phyloP scores from a whole-genome alignment of 2,888 invertebrate species.

The Crepidodera aurea region DNA sequence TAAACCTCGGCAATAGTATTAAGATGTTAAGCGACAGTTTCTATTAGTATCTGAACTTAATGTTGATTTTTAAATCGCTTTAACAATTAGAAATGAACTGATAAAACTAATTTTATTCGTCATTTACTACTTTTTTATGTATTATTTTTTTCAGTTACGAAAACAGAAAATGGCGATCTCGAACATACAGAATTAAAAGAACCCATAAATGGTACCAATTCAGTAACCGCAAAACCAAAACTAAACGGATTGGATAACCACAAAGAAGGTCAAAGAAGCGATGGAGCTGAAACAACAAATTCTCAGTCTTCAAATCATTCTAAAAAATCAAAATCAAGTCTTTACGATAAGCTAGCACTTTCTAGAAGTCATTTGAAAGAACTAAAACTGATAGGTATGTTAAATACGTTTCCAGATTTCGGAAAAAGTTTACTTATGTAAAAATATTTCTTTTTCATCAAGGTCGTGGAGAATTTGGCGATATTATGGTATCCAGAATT shows the following conservation, averaged over 20 bases:
- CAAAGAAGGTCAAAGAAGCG: conserved; percentile 69
- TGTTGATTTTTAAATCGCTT: background rate
- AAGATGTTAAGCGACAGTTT: too few species aligned
- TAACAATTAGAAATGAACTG: background rate
- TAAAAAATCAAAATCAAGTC: conserved; percentile 68
- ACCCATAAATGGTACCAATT: conserved; percentile 64
- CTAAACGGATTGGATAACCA: conserved; percentile 70
- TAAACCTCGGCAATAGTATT: too few species aligned
- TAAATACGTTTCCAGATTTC: background rate
- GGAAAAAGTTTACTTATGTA: background rate
- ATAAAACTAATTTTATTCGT: too few species aligned
- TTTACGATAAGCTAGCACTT: conserved; percentile 79
- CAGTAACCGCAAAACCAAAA: conserved; percentile 59
- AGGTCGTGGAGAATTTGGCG: conserved; percentile 88
- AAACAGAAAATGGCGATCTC: conserved; percentile 70
- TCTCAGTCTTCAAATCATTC: conserved; percentile 67
- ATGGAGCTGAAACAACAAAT: conserved; percentile 72
- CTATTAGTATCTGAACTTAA: too few species aligned
- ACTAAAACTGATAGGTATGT: conserved; percentile 65
- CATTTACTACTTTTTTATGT: too few species aligned
- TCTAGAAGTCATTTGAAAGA: conserved; percentile 79
- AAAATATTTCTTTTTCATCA: background rate
- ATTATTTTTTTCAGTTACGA: conserved; percentile 62
- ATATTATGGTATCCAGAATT: conserved; percentile 81
- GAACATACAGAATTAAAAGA: conserved; percentile 67